These are phyloP conservation scores for Spheniscus humboldti DNA, from an alignment of 2,797 vertebrate genomes.

Conservation along the genomic window DNA sequence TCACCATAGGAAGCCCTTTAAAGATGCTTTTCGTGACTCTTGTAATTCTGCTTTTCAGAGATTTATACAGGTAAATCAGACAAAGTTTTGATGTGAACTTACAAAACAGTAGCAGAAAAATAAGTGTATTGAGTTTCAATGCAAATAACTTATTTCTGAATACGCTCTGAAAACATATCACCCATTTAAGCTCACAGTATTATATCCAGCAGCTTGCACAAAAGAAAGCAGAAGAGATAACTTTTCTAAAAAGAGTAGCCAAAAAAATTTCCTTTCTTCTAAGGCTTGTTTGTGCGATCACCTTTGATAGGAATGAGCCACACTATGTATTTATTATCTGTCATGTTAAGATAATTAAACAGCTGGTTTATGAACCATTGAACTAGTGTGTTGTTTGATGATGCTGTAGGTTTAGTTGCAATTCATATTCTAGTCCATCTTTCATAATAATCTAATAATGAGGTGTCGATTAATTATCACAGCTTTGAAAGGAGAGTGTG, in stretches of 20 bases:
- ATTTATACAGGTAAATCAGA: conserved; percentile 34
- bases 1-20: conserved; percentile 54
- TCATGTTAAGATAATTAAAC: conserved; percentile 26
- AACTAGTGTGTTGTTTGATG: neutral
- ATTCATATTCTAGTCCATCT: neutral
- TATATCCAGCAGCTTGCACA: neutral
- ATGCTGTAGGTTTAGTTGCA: conserved; percentile 10
- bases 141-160: neutral
- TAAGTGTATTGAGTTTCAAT: neutral
- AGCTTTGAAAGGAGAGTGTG: conserved; percentile 2
- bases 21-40: conserved; percentile 24
- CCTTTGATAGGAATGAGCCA: neutral
- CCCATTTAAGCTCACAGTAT: neutral
- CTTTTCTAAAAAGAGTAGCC: neutral
- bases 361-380: conserved; percentile 38
- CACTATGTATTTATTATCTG: conserved; percentile 13
- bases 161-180: neutral
- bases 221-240: neutral
- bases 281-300: neutral
- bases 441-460: conserved; percentile 46
- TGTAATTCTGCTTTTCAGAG: conserved; percentile 24
- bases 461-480: conserved; percentile 21
- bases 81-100: conserved; percentile 15
- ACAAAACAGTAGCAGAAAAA: neutral
- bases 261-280: neutral